Evolutionary conservation across 64 coral and sea anemone genomes (phyloP).

Genomic region (Catalaphyllia jardinei): DNA sequence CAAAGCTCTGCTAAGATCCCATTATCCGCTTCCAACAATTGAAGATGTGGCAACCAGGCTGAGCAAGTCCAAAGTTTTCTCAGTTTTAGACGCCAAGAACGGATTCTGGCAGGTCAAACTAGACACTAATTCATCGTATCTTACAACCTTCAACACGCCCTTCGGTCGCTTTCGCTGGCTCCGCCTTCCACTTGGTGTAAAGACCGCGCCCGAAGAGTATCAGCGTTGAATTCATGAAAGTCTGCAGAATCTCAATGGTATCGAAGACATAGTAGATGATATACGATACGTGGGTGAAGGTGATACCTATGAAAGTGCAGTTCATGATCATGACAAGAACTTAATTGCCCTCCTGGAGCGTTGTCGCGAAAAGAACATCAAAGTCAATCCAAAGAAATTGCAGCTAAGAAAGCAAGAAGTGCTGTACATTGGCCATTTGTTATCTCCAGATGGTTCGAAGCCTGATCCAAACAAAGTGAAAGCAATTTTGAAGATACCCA

Average conservation of each 20-base stretch:
- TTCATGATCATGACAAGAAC: conserved; percentile 32
- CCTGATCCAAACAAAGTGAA: conserved; percentile 1
- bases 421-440: conserved; percentile 11
- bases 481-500: conserved; percentile 15
- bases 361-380: conserved; percentile 13
- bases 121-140: neutral
- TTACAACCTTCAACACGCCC: conserved; percentile 36
- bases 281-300: conserved; percentile 11
- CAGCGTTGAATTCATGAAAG: neutral
- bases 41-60: conserved; percentile 35
- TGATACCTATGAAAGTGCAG: neutral
- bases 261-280: conserved; percentile 28
- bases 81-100: conserved; percentile 37
- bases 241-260: neutral
- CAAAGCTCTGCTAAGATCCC: neutral
- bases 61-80: conserved; percentile 24
- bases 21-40: conserved; percentile 45
- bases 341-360: neutral
- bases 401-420: conserved; percentile 29
- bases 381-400: conserved; percentile 9
- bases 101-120: conserved; percentile 53
- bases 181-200: conserved; percentile 34
- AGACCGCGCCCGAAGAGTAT: conserved; percentile 22
- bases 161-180: conserved; percentile 23
- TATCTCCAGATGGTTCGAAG: conserved; percentile 2